Evolutionary conservation across 1,140 invertebrate species (phyloP).

Genomic region (Cyrtorhinus lividipennis): DNA sequence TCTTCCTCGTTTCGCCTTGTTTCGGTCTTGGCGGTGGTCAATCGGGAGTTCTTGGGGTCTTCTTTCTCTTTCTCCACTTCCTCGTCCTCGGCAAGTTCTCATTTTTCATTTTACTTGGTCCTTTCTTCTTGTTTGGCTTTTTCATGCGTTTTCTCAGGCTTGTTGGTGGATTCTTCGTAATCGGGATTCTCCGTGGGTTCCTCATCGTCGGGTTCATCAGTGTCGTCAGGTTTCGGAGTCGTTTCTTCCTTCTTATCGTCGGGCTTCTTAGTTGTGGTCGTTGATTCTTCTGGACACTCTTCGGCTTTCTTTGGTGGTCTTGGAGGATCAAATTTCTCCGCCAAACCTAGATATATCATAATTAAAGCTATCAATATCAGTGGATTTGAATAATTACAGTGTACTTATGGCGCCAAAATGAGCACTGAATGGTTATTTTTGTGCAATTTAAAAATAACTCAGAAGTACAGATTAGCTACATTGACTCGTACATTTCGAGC

Average conservation of each 20-base stretch:
- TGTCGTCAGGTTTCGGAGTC: neutral
- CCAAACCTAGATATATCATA: slow-evolving; percentile 1
- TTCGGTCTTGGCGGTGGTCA: neutral
- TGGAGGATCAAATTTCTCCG: neutral
- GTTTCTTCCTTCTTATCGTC: neutral
- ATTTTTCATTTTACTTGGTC: neutral
- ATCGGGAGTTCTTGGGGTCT: neutral
- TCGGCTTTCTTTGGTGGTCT: neutral
- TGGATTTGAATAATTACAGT: too few species aligned
- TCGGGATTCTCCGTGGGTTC: neutral
- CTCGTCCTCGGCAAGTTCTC: neutral
- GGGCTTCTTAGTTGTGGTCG: neutral
- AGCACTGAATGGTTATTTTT: too few species aligned
- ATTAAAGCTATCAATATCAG: too few species aligned
- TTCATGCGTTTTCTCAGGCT: neutral
- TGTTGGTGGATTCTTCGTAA: neutral
- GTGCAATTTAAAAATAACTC: too few species aligned
- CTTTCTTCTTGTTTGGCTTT: slow-evolving; percentile 4
- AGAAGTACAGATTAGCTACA: too few species aligned
- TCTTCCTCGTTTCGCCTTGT: slow-evolving; percentile 5
- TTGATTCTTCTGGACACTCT: neutral
- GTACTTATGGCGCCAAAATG: too few species aligned
- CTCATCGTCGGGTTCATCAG: neutral
- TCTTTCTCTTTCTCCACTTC: neutral
- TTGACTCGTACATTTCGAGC: too few species aligned